phyloP scores from a whole-genome alignment of 2,797 vertebrate species.

The Picus viridis region DNA sequence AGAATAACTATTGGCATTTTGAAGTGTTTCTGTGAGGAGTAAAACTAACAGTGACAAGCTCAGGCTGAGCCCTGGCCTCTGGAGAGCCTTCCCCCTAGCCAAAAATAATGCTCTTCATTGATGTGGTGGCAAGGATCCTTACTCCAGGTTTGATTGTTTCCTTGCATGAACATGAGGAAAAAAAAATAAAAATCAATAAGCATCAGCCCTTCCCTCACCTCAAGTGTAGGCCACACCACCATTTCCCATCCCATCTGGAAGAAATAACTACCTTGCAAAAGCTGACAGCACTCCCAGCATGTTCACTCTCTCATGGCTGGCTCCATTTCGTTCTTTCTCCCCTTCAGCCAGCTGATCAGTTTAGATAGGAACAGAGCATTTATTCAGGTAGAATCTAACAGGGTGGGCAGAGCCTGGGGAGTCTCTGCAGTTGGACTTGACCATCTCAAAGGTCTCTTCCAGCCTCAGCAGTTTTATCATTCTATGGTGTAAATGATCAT shows the following conservation, averaged over 20 bases:
- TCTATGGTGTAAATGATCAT: background rate
- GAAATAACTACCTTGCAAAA: background rate
- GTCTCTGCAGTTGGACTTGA: background rate
- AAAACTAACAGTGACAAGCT: slow-evolving; percentile 15
- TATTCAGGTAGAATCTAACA: background rate
- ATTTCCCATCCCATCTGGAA: background rate
- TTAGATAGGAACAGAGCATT: background rate
- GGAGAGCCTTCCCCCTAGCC: background rate
- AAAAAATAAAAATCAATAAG: background rate
- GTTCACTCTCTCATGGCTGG: background rate
- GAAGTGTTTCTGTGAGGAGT: background rate
- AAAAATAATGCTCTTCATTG: background rate
- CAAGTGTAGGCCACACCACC: background rate
- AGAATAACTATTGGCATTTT: slow-evolving; percentile 31
- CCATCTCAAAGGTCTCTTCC: too few species aligned
- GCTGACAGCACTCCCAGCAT: background rate
- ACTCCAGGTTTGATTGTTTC: background rate
- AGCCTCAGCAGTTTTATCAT: too few species aligned
- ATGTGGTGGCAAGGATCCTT: background rate
- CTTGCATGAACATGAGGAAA: background rate
- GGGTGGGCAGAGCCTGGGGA: background rate
- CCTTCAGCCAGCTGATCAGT: background rate
- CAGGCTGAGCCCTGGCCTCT: slow-evolving; percentile 15
- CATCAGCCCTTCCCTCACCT: background rate
- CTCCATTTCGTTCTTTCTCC: background rate